Percentiles rank a stretch among this genome's conserved stretches.
Evolutionary conservation across 2,888 invertebrate species (phyloP).

Genomic region (Caenorhabditis sp.): DNA sequence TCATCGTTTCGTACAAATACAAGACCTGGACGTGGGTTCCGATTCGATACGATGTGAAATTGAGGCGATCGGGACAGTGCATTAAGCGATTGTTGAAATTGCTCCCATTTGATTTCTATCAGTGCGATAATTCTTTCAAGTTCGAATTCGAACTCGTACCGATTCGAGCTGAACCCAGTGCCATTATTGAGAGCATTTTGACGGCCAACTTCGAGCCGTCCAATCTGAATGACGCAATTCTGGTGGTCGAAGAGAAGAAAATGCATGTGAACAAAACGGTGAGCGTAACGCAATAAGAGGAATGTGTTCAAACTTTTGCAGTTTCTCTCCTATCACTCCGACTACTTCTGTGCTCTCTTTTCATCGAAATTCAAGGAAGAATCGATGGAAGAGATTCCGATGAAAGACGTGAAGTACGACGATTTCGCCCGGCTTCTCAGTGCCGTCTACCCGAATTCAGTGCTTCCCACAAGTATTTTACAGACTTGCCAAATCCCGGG

Average conservation of each 20-base stretch:
- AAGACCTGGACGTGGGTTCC: no score
- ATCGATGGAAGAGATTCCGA: slow-evolving; percentile 6
- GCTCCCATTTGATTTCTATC: no score
- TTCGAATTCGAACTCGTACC: no score
- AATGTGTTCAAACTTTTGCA: background rate
- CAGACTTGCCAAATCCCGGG: no score
- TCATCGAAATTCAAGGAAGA: slow-evolving; percentile 14
- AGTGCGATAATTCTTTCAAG: no score
- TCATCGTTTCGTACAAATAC: no score
- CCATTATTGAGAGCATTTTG: no score
- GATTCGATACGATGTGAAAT: no score
- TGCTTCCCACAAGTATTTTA: background rate
- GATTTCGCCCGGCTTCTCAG: slow-evolving; percentile 4
- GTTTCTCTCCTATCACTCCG: slow-evolving; percentile 6
- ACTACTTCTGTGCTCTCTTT: slow-evolving; percentile 3
- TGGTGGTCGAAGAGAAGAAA: background rate
- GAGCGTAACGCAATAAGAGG: background rate
- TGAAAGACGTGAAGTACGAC: slow-evolving; percentile 1
- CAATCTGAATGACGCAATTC: background rate
- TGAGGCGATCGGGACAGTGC: no score
- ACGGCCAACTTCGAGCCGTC: no score
- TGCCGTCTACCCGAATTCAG: background rate
- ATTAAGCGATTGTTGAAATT: no score
- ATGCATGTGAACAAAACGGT: background rate
- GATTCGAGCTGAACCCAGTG: no score